Conservation (phyloP, 2,888 invertebrate species). For the Quadriops clusia region DNA sequence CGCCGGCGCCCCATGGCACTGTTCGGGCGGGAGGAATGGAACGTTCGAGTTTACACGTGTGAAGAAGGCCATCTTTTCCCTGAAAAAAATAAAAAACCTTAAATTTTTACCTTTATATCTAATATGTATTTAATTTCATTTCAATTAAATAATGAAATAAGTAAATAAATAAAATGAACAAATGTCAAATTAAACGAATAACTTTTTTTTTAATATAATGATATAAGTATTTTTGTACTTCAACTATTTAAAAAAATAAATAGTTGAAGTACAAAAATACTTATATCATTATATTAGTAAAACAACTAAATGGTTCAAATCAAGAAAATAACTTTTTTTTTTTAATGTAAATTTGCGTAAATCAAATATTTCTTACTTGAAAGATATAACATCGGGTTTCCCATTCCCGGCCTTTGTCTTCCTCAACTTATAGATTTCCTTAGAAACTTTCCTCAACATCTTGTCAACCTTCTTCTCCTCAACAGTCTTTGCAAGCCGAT, state of each 20-base stretch:
- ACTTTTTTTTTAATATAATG: conserved; percentile 2
- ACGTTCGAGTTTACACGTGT: conserved; percentile 68
- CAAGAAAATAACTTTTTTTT: too few species aligned
- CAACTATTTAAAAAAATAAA: background rate
- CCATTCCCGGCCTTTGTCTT: conserved; percentile 79
- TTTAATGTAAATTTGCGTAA: too few species aligned
- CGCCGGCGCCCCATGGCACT: conserved; percentile 32
- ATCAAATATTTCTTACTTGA: conserved; percentile 71
- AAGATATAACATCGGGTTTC: conserved; percentile 83
- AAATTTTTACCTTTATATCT: too few species aligned
- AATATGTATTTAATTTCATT: too few species aligned
- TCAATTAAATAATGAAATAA: too few species aligned
- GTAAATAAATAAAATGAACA: conserved; percentile 2
- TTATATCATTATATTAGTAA: too few species aligned
- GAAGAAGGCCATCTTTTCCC: conserved; percentile 96
- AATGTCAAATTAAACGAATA: conserved; percentile 1
- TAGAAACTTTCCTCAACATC: conserved; percentile 74
- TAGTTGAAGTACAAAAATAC: too few species aligned
- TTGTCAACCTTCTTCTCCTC: conserved; percentile 64
- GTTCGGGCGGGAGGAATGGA: conserved; percentile 62
- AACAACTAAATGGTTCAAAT: too few species aligned
- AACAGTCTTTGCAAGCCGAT: conserved; percentile 41
- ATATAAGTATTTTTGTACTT: background rate
- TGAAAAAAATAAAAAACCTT: conserved; percentile 45
- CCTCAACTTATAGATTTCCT: conserved; percentile 82